These are phyloP conservation scores for Procambarus virginalis DNA, from an alignment of 1,140 invertebrate species.

Conservation along the genomic window DNA sequence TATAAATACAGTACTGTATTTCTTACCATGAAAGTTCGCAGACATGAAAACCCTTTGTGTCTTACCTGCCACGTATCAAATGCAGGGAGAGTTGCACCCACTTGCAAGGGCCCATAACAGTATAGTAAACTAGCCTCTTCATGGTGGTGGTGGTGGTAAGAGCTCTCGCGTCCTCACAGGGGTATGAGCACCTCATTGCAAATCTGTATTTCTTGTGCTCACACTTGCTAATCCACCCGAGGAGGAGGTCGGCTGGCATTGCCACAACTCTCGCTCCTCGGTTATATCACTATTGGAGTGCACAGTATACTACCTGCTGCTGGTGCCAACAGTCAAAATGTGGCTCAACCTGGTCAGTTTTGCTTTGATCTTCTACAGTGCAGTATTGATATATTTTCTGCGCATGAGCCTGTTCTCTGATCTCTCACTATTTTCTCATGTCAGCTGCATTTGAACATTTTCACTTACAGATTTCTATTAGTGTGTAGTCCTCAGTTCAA, in stretches of 20 bases:
- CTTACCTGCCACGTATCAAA: conserved; percentile 41
- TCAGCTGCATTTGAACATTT: not conserved
- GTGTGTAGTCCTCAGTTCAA: no score
- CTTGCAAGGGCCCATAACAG: conserved; percentile 40
- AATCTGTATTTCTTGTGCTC: not conserved
- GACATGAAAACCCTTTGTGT: no score
- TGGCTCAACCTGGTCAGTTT: not conserved
- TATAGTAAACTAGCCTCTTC: conserved; percentile 37
- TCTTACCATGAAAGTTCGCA: no score
- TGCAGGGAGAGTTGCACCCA: conserved; percentile 46
- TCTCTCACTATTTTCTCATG: not conserved
- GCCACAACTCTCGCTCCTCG: not conserved
- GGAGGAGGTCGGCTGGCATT: not conserved
- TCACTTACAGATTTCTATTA: no score
- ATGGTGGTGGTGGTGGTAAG: not conserved
- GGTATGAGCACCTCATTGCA: not conserved
- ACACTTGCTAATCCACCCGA: not conserved
- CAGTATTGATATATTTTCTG: not conserved
- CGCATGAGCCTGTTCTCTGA: not conserved
- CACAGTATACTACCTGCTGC: not conserved
- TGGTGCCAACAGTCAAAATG: not conserved
- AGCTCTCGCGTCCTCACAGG: not conserved
- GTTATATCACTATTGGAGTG: not conserved
- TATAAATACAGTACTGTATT: no score
- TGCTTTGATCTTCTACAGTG: not conserved